Evolutionary conservation across 2,888 invertebrate genomes (phyloP), one percentile per base, ranked within the genome.

Genomic region (Lasioglossum villosulum): DNA sequence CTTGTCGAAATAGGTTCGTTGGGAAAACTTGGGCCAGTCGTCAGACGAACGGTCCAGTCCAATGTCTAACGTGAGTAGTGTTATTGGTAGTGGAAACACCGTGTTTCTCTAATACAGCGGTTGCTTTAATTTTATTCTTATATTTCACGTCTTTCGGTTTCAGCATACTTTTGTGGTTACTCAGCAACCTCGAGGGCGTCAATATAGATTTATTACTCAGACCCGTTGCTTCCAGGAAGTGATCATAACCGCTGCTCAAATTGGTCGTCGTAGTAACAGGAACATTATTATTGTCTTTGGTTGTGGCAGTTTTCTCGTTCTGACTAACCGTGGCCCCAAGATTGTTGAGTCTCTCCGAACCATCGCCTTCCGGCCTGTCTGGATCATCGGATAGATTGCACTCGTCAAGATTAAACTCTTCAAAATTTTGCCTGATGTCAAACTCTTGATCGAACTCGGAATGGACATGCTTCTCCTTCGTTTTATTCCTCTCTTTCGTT

Each of bases 61-160:
- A 96, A 85, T 95, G 95, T 88, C 95, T 95, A 16, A 95, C 95
- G 48, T 94, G 94, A 23, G 94, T 92, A 6, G 92, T 80, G 16
- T 91, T 91, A 59, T 86, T 91, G 45, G 91, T 92, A 16, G 92
- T 87, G 16, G 95, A 94, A 56, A 94, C 93, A 73, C 95, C 95
- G 82, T 96, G 95, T 81, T 95, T 95, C 88, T 96, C 96, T 86
- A 95, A 93, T 73, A 95, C 94, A 81, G 96, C 96, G 92, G 96
- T 95, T 86, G 96, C 96, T 90, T 96, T 96, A 89, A 97, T 97
- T 93, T 96, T 97, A 78, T 96, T 97, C 91, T 97, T 96, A 95
- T 97, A 96, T 93, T 97, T 98, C 70, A 98, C 96, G 93, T 98
- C 97, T 94, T 97, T 97, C 83, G 97, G 97, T 92, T 97, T 97